Evolutionary conservation across 2,797 vertebrate genomes (phyloP).

Genomic region (Spinus olivaceus): DNA sequence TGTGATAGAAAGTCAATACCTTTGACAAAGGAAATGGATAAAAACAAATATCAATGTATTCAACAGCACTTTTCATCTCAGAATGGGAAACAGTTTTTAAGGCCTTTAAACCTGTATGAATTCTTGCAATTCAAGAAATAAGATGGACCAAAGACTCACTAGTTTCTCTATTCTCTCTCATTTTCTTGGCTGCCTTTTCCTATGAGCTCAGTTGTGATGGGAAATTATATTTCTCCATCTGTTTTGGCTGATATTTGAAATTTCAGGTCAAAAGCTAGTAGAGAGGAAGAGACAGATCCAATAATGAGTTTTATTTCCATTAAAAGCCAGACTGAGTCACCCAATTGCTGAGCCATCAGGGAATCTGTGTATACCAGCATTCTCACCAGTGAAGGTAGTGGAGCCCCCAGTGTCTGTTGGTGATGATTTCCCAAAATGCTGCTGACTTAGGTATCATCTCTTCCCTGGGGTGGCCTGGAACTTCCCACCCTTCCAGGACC

Average conservation of each 20-base stretch:
- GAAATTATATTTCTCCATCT: background rate
- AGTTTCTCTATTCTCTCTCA: background rate
- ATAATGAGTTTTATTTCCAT: background rate
- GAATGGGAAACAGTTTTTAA: background rate
- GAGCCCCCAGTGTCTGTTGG: fast-evolving
- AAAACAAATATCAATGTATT: background rate
- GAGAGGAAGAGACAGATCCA: background rate
- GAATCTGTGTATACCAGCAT: fast-evolving
- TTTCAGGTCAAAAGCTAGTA: background rate
- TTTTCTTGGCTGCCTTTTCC: background rate
- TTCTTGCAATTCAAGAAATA: background rate
- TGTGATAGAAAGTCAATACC: background rate
- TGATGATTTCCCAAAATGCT: background rate
- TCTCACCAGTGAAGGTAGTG: background rate
- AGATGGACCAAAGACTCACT: background rate
- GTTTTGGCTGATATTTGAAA: background rate
- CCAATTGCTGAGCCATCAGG: background rate
- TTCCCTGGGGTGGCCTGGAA: background rate
- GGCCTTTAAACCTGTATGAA: background rate
- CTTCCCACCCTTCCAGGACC: background rate
- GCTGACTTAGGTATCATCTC: background rate
- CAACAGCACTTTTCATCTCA: background rate
- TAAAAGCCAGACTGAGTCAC: background rate
- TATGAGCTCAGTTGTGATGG: background rate
- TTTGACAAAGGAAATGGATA: background rate